Conservation (phyloP, 2,797 vertebrate species). For the Amblyraja radiata region DNA sequence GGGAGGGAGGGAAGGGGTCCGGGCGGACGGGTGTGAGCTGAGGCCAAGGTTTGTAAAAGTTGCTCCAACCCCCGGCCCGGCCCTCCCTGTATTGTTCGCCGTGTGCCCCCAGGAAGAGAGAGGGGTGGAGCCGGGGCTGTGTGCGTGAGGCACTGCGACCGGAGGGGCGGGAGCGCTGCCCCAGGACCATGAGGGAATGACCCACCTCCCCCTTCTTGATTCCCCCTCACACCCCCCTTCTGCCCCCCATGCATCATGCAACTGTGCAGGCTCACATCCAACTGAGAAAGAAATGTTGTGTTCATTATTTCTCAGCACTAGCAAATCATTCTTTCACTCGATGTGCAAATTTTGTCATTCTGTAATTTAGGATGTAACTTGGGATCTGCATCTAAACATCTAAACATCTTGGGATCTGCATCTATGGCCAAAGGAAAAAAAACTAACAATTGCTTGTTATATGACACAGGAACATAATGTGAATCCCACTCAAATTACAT, state of each 20-base stretch:
- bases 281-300: background rate
- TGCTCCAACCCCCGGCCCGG: too few species aligned
- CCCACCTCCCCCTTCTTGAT: too few species aligned
- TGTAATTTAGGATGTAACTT: background rate
- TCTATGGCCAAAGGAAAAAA: background rate
- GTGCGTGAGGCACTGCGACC: too few species aligned
- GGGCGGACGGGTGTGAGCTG: too few species aligned
- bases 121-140: too few species aligned
- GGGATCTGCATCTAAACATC: background rate
- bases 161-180: too few species aligned
- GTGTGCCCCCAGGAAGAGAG: too few species aligned
- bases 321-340: background rate
- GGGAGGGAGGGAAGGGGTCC: too few species aligned
- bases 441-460: background rate
- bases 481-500: background rate
- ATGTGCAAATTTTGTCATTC: background rate
- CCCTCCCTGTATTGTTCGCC: too few species aligned
- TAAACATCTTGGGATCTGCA: background rate
- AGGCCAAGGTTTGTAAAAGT: too few species aligned
- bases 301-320: background rate
- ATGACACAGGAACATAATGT: slow-evolving; percentile 16
- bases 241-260: background rate
- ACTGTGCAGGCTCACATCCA: background rate
- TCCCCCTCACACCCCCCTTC: too few species aligned
- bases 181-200: too few species aligned